phyloP scores from a whole-genome alignment of 2,888 invertebrate species.

The Nudaria mundana region DNA sequence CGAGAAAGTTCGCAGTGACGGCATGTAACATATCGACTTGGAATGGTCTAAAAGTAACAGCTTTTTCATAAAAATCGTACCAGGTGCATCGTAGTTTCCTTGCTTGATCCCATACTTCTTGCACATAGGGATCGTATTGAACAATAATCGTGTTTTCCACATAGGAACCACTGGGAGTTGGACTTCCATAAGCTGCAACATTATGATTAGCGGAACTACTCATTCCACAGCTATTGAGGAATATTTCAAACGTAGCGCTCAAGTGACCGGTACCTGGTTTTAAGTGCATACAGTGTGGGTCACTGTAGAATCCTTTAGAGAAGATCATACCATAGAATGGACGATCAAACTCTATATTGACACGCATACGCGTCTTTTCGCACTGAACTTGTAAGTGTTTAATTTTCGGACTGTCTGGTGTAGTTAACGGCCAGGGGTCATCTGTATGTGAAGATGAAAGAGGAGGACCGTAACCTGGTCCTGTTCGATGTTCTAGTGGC shows the following conservation, averaged over 20 bases:
- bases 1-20: constrained; percentile 96
- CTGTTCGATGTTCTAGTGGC: constrained; percentile 90
- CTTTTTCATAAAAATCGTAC: constrained; percentile 98
- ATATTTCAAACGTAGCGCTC: constrained; percentile 96
- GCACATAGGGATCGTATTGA: constrained; percentile 96
- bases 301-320: constrained; percentile 96
- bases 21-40: constrained; percentile 98
- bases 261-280: constrained; percentile 95
- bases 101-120: constrained; percentile 97
- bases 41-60: constrained; percentile 96
- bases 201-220: constrained; percentile 95
- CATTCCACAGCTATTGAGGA: constrained; percentile 96
- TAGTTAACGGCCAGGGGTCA: constrained; percentile 94
- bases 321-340: constrained; percentile 98
- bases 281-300: constrained; percentile 94
- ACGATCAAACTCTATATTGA: constrained; percentile 96
- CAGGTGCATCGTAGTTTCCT: constrained; percentile 95
- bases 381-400: constrained; percentile 97
- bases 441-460: constrained; percentile 82
- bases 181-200: constrained; percentile 90
- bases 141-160: constrained; percentile 97
- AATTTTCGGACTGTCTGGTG: constrained; percentile 95
- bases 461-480: constrained; percentile 89
- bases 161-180: constrained; percentile 95
- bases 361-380: constrained; percentile 97